Conservation (phyloP, 2,888 invertebrate genomes). For the Chalcis sispes region DNA sequence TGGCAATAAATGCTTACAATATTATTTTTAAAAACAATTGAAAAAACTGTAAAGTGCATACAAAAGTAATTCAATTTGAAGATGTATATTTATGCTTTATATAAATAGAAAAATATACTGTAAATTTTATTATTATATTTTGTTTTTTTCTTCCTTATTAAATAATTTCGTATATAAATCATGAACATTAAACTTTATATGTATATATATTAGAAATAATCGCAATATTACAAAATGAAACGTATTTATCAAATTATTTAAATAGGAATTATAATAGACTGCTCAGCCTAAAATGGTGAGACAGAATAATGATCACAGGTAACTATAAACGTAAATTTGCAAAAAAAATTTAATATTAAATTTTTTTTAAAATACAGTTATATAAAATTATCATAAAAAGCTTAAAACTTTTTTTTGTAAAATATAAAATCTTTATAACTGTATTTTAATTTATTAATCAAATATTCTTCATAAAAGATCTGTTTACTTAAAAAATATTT, state of each 20-base stretch:
- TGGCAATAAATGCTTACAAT: not conserved
- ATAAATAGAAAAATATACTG: slow-evolving; percentile 12
- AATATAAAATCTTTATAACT: slow-evolving; percentile 20
- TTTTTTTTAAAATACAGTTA: slow-evolving; percentile 32
- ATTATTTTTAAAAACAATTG: not conserved
- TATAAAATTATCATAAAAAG: not conserved
- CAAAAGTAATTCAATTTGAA: too few relatives aligned
- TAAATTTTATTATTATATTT: not conserved
- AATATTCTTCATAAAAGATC: not conserved
- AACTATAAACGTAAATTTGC: slow-evolving; percentile 39
- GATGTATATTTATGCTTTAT: not conserved
- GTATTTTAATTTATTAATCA: slow-evolving; percentile 15
- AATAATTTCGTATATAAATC: not conserved
- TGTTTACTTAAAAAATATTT: slow-evolving; percentile 3
- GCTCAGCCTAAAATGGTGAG: slow-evolving; percentile 21
- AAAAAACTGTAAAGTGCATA: not conserved
- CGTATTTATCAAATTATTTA: slow-evolving; percentile 42
- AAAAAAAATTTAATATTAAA: slow-evolving; percentile 16
- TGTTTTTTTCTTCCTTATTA: not conserved
- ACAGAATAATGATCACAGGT: slow-evolving; percentile 51
- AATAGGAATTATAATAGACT: slow-evolving; percentile 30
- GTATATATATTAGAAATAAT: too few relatives aligned
- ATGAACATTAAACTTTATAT: slow-evolving; percentile 29
- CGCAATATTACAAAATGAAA: too few relatives aligned
- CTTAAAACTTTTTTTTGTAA: not conserved